Conservation (phyloP, 1,140 invertebrate genomes). For the Pararge aegeria region DNA sequence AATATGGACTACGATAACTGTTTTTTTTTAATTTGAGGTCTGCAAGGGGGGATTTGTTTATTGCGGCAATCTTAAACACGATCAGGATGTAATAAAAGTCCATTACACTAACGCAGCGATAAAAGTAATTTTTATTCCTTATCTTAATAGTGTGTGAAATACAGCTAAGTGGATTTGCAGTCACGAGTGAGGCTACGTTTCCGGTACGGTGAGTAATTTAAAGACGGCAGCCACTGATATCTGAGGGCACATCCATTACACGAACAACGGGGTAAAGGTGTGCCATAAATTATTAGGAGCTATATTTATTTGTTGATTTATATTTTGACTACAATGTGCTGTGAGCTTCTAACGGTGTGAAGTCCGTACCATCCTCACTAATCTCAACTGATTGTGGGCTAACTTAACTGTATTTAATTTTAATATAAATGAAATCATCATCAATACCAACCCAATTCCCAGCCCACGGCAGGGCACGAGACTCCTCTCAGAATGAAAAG, state of each 20-base stretch:
- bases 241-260: constrained; percentile 71
- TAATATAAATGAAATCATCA: too few relatives aligned
- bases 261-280: constrained; percentile 56
- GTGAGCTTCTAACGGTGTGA: too few relatives aligned
- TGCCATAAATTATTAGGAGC: constrained; percentile 63
- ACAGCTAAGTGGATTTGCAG: constrained; percentile 65
- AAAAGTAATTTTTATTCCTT: constrained; percentile 62
- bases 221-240: constrained; percentile 66
- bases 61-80: constrained; percentile 16
- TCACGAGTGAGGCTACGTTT: constrained; percentile 56
- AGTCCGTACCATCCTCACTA: too few relatives aligned
- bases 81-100: constrained; percentile 63
- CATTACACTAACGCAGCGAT: constrained; percentile 50
- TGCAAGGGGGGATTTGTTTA: constrained; percentile 1
- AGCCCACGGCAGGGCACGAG: too few relatives aligned
- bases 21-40: neutral
- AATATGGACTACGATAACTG: too few relatives aligned
- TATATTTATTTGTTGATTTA: constrained; percentile 69
- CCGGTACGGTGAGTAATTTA: constrained; percentile 72
- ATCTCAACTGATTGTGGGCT: too few relatives aligned
- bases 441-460: too few relatives aligned
- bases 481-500: too few relatives aligned
- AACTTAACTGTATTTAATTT: too few relatives aligned
- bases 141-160: constrained; percentile 71
- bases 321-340: constrained; percentile 38